These are phyloP conservation scores for Sinopyrophorus schimmeli DNA, from an alignment of 2,888 invertebrate species.

Conservation along the genomic window DNA sequence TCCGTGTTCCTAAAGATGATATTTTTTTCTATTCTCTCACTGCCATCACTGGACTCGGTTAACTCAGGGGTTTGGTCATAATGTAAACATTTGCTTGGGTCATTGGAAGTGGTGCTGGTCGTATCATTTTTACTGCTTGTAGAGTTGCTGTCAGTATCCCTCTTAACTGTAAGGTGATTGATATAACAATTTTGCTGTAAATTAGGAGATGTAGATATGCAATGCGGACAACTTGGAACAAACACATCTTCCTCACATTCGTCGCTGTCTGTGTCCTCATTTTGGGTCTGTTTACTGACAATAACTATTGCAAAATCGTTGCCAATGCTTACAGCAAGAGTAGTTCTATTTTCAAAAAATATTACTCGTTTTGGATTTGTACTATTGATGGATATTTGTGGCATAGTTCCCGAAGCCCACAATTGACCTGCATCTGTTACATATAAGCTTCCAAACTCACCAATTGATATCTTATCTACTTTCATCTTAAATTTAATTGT, in stretches of 20 bases:
- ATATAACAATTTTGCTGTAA: slow-evolving; percentile 68
- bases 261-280: slow-evolving; percentile 60
- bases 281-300: slow-evolving; percentile 61
- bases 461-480: slow-evolving; percentile 65
- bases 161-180: slow-evolving; percentile 61
- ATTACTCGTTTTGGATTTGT: slow-evolving; percentile 65
- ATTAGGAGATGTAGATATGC: slow-evolving; percentile 63
- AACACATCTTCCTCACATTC: slow-evolving; percentile 68
- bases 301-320: slow-evolving; percentile 76
- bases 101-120: slow-evolving; percentile 37
- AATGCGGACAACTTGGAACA: slow-evolving; percentile 68
- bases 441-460: slow-evolving; percentile 66
- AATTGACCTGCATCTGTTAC: slow-evolving; percentile 69
- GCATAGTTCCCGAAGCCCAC: slow-evolving; percentile 71
- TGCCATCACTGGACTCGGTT: slow-evolving; percentile 28
- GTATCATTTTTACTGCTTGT: slow-evolving; percentile 46
- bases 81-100: slow-evolving; percentile 41
- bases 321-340: slow-evolving; percentile 74
- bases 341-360: slow-evolving; percentile 70
- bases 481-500: slow-evolving; percentile 63
- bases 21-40: slow-evolving; percentile 53
- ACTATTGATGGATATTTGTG: slow-evolving; percentile 66
- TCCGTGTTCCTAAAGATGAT: slow-evolving; percentile 78
- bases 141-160: slow-evolving; percentile 47
- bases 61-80: slow-evolving; percentile 19